phyloP scores from a whole-genome alignment of 2,888 invertebrate genomes.

The Folsomia candida region DNA sequence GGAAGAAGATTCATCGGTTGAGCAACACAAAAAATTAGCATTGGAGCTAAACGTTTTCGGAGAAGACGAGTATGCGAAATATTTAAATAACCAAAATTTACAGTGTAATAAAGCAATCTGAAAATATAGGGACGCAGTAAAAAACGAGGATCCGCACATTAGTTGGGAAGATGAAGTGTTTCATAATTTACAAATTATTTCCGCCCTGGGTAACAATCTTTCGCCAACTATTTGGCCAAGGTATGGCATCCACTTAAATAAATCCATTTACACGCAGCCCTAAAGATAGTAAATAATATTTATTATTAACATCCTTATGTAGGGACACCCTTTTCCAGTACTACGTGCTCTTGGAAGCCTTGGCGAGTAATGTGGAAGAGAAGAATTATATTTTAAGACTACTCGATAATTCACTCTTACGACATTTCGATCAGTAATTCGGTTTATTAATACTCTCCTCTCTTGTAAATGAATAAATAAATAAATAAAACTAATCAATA shows the following conservation, averaged over 20 bases:
- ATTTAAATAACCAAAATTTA: too few relatives aligned
- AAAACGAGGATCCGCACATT: slow-evolving; percentile 6
- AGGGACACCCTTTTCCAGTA: slow-evolving; percentile 27
- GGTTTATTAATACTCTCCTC: neutral
- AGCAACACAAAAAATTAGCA: slow-evolving; percentile 2
- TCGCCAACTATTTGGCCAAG: slow-evolving; percentile 16
- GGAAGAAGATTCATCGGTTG: slow-evolving; percentile 13
- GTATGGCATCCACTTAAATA: too few relatives aligned
- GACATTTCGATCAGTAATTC: neutral
- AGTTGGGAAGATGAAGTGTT: slow-evolving; percentile 15
- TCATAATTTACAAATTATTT: slow-evolving; percentile 15
- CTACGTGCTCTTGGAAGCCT: slow-evolving; percentile 18
- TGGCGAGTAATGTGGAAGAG: slow-evolving; percentile 20
- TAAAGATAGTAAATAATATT: too few relatives aligned
- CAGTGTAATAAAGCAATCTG: neutral
- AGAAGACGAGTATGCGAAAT: slow-evolving; percentile 1
- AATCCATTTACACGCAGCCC: too few relatives aligned
- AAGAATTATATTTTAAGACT: slow-evolving; percentile 6
- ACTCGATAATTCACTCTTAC: slow-evolving; percentile 2
- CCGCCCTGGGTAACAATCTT: neutral
- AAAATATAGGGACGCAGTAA: neutral
- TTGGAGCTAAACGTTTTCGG: slow-evolving; percentile 16
- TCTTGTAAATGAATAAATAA: too few relatives aligned
- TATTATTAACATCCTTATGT: too few relatives aligned
- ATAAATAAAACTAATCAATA: slow-evolving; percentile 1